Evolutionary conservation across 2,113 vertebrate species (phyloP), one percentile per base, ranked within the genome.

Genomic region (Pongo abelii): DNA sequence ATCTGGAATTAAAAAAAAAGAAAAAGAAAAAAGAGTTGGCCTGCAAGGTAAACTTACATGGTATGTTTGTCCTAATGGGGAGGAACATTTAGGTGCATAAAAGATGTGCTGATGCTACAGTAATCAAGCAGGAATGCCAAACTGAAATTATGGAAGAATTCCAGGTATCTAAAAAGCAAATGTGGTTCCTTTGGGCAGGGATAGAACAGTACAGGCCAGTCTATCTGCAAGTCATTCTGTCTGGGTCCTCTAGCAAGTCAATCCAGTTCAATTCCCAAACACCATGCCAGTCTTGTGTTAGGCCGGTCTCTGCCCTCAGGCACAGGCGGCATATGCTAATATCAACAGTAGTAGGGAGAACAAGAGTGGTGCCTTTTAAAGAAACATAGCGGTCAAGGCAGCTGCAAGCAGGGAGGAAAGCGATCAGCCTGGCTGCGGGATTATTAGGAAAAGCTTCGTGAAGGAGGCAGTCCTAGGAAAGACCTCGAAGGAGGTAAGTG

Each of bases 161-260:
- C 55, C 50, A 77, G 69, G 25, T 67, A 59, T 88, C 57, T 91
- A 67, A 61, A 80, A 88, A 25, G 40, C 35, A 38, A 86, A 94
- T 59, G 20, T 27, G 8, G 6, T 18, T 52, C 69, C 48, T 72
- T 25, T 18, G 4, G 57, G 25, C 40, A 40, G 40, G 5, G 80
- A 59, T 52, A n/a, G 52, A 43, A 57, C 81, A 9, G 50, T 20
- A 52, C 6, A 72, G 59, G 12, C 14, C 23, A 55, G n/a, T 10
- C 48, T 13, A 27, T 30, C 64, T 61, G 16, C n/a, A 46, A 40
- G n/a, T 67, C 2, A 30, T 48, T 79, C 32, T 40, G 22, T 57
- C 72, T 69, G 38, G n/a, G 43, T 57, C 12, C 23, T 43, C 52
- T 46, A 40, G 12, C 25, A n/a, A 90, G 57, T 90, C 32, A 20